Base-by-base conservation (phyloP, 2,113 vertebrate genomes). In the Triplophysa rosa region DNA sequence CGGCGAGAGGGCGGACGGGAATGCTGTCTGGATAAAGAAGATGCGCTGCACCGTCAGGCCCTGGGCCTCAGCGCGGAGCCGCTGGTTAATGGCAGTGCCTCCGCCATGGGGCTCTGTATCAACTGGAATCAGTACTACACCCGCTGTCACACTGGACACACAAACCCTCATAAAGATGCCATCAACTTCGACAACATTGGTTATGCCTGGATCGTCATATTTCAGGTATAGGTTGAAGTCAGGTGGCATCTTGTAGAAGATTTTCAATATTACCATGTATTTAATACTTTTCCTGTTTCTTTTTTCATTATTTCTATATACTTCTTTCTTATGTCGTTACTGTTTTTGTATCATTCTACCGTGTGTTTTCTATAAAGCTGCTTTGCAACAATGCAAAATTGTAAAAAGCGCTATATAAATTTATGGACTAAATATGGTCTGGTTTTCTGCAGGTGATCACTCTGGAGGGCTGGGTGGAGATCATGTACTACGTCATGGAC, bases 401-500 rank as follows among this genome's bases (percentile, higher is more conserved):
- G 33, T 37, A 37, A 37, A 29, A 37, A 37, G 33, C 6, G 7
- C 33, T 37, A 37, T 37, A 7, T 37, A 37, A 37, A 37, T 37
- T 0, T 8, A 37, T 37, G 33, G 33, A 37, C 7, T 58, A n/a
- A 58, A 58, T n/a, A 45, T 67, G 69, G 16, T 45, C 8, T 82
- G 49, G 84, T 84, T 67, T 21, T 86, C 84, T 87, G 9, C 81
- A 95, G 98, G 98, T 99, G 83, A 99, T 99, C 87, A 99, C 98
- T 0, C 91, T 99, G 89, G 98, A 99, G 86, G 98, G 98, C 80
- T 99, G 98, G 98, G 98, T 99, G 84, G 98, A 99, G 91, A 99
- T 99, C 83, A 99, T 99, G 98, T 99, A 99, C 89, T 99, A 99
- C 0, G 98, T 99, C 79, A 99, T 99, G 98, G 98, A 99, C 1